Base-by-base conservation (phyloP, 2,888 invertebrate genomes). In the Melanostoma mellinum region DNA sequence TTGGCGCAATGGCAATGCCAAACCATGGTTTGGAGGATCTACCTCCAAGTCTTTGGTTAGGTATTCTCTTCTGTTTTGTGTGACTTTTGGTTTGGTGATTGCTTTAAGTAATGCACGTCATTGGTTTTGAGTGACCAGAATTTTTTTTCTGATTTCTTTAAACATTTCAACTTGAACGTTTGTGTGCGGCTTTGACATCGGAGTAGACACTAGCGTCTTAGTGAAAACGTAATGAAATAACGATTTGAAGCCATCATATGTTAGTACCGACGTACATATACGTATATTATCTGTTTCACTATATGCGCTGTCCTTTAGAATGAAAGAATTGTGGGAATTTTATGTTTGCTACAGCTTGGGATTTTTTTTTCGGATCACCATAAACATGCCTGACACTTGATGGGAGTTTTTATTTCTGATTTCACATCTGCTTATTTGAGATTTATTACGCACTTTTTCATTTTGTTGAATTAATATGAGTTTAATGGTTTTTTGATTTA, bases 61-160 rank as follows among this genome's bases (percentile, higher is more conserved):
- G 63, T 63, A 63, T 63, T 60, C 42, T 50, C 32, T 20, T 35
- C 38, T 36, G 20, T 48, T 50, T 30, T 63, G 63, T 63, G 63
- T 63, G 63, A 63, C 36, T 63, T 63, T 63, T 50, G 63, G 63
- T 63, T 55, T 76, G 48, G 65, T 55, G 65, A 60, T 78, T 61
- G 67, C 53, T 67, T 63, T 63, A 67, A 67, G 67, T 60, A 73
- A 68, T 80, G 74, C 71, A 75, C 80, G 60, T 75, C 80, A 68
- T 68, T 69, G 61, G 77, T 58, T 82, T 77, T 72, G 81, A 81
- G 60, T 82, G 81, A 82, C 77, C 81, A 50, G 79, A 74, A 42
- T 55, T 4, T 40, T 38, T 20, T 44, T 46, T 50, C 10, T 9
- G 33, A 6, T 0, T 56, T 33, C n/a, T 9, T 50, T 36, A 9